Evolutionary conservation across 1,140 invertebrate genomes (phyloP).

Genomic region (Formica selysi): DNA sequence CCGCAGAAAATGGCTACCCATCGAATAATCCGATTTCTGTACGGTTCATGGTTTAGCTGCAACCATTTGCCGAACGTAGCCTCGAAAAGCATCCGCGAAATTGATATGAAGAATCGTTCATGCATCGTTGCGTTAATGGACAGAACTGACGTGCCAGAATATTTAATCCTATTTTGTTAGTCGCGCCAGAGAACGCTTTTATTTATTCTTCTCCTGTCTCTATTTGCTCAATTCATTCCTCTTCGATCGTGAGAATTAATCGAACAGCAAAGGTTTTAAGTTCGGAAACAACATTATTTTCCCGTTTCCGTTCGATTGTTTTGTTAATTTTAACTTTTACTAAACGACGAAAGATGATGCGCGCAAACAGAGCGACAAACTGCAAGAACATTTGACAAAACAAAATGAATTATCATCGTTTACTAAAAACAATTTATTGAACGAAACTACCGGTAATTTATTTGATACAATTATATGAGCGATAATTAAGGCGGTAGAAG

Average conservation of each 20-base stretch:
- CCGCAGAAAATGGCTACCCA: conserved; percentile 70
- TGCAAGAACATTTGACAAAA: neutral
- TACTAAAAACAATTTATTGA: conserved; percentile 1
- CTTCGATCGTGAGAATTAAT: conserved; percentile 15
- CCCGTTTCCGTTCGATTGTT: neutral
- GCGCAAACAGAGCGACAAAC: neutral
- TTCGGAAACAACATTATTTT: neutral
- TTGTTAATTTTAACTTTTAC: conserved; percentile 32
- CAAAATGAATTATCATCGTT: conserved; percentile 38
- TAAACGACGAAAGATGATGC: neutral
- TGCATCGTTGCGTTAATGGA: neutral
- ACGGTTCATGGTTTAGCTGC: conserved; percentile 41
- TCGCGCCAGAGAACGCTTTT: neutral
- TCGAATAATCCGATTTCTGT: conserved; percentile 69
- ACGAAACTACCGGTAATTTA: conserved; percentile 17
- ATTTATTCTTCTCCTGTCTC: neutral
- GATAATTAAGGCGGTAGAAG: conserved; percentile 48
- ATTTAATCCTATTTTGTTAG: conserved; percentile 36
- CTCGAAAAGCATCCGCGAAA: conserved; percentile 47
- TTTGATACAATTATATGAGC: conserved; percentile 52
- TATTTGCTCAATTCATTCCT: neutral
- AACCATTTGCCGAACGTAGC: conserved; percentile 19
- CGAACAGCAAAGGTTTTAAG: neutral
- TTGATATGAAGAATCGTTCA: conserved; percentile 16
- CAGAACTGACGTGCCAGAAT: neutral